phyloP scores from a whole-genome alignment of 2,797 vertebrate genomes.

The Parambassis ranga region DNA sequence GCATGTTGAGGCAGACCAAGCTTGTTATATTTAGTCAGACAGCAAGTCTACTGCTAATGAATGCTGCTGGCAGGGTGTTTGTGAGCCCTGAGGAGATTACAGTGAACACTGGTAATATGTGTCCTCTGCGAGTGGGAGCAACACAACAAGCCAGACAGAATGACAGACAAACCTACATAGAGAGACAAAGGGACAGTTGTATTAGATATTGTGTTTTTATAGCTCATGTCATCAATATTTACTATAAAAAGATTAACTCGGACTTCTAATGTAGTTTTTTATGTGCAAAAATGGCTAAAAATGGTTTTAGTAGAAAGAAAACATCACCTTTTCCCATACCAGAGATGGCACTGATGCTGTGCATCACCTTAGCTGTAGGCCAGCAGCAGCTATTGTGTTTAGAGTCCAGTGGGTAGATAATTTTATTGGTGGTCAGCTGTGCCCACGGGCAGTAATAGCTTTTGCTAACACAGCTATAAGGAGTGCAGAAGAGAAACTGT shows the following conservation, averaged over 20 bases:
- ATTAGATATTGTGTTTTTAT: neutral
- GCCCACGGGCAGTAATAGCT: conserved; percentile 28
- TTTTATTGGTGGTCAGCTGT: conserved; percentile 31
- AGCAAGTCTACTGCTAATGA: conserved; percentile 79
- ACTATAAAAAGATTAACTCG: neutral
- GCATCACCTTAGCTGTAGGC: neutral
- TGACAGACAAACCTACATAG: conserved; percentile 32
- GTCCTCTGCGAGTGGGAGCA: conserved; percentile 61
- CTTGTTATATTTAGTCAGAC: conserved; percentile 82
- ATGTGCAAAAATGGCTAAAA: neutral
- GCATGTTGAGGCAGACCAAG: conserved; percentile 68
- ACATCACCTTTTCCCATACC: neutral
- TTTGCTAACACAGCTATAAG: conserved; percentile 38
- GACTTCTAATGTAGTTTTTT: neutral
- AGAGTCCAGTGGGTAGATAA: conserved; percentile 18
- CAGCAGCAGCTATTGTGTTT: conserved; percentile 6
- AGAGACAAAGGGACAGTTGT: conserved; percentile 26
- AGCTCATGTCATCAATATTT: neutral
- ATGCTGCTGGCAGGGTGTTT: conserved; percentile 78
- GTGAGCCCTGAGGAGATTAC: conserved; percentile 73
- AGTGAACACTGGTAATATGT: conserved; percentile 70
- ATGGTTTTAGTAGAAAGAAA: neutral
- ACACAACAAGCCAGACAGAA: conserved; percentile 48
- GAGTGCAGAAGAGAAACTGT: conserved; percentile 30
- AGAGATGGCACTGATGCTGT: neutral